Base-by-base conservation (phyloP, 2,113 vertebrate genomes). In the Aptenodytes patagonicus region DNA sequence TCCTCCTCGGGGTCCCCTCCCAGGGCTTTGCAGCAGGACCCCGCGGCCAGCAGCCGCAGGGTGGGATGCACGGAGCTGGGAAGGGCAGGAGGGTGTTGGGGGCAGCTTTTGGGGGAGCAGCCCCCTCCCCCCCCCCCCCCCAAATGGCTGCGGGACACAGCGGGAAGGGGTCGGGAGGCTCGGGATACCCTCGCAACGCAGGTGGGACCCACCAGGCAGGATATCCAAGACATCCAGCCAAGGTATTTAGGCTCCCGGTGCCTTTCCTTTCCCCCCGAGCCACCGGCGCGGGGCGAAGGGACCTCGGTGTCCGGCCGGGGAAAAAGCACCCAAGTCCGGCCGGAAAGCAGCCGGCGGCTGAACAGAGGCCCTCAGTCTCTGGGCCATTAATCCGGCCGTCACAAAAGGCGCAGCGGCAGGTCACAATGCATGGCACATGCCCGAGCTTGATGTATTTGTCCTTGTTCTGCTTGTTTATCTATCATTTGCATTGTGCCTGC, bases 161-260 rank as follows among this genome's bases (percentile, higher is more conserved):
- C 0, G 7, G 47, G 42, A 34, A 6, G 29, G 36, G 13, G 13
- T 5, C 3, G 51, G 49, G 57, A 46, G 14, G 28, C 17, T 77
- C 1, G 5, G 36, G 60, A 28, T 13, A 4, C 6, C 21, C 40
- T 49, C 14, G 2, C 7, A 4, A 3, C 0, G 6, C 62, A 20
- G 29, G 17, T 7, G 18, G 36, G 55, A 61, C 20, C 38, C 29
- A 10, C 7, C 42, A 13, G 64, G 24, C 16, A 2, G 26, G 29
- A 9, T 4, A 2, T 2, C n/a, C 58, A 2, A 36, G 64, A 6
- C 18, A 2, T 1, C 31, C 47, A 29, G 2, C 46, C 8, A 1
- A 34, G 19, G 16, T 6, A 2, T 8, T 16, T 8, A 22, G 10
- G 25, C 49, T 36, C 55, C 3, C 55, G 2, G 2, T 10, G 58